These are phyloP conservation scores for Micoletzkya japonica DNA, from an alignment of 2,888 invertebrate species.

Conservation along the genomic window DNA sequence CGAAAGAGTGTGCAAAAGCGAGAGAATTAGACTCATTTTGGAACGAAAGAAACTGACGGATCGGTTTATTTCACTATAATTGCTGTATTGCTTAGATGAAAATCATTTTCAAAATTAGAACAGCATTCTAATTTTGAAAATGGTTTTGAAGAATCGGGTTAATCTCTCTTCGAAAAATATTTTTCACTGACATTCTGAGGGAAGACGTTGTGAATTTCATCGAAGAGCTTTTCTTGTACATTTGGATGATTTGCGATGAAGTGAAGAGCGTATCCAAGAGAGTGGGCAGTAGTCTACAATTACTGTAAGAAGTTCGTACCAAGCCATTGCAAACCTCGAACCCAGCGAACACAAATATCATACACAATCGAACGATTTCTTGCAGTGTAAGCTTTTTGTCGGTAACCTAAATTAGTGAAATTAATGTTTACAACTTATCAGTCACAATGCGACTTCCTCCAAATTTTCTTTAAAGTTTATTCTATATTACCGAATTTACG, in stretches of 20 bases:
- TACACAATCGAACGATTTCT: constrained; percentile 51
- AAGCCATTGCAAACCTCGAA: constrained; percentile 65
- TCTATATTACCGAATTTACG: neutral
- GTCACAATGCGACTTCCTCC: neutral
- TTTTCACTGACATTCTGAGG: constrained; percentile 29
- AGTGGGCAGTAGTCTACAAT: constrained; percentile 66
- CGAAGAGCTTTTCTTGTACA: constrained; percentile 40
- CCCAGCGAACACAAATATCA: constrained; percentile 56
- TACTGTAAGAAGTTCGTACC: neutral
- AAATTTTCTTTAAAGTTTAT: neutral
- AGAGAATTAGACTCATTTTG: no score
- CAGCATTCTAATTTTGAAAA: no score
- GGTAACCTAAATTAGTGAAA: neutral
- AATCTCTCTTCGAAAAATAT: neutral
- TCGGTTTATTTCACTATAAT: no score
- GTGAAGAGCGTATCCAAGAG: constrained; percentile 22
- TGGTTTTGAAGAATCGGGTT: no score
- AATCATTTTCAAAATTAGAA: no score
- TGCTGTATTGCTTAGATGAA: no score
- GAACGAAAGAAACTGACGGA: no score
- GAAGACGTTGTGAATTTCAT: constrained; percentile 34
- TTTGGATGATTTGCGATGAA: constrained; percentile 43
- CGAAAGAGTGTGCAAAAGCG: no score
- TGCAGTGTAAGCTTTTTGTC: constrained; percentile 38
- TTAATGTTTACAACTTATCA: constrained; percentile 2